Percentiles rank a stretch among this genome's conserved stretches.
Evolutionary conservation across 2,113 vertebrate genomes (phyloP).

Genomic region (Beaufortia kweichowensis): DNA sequence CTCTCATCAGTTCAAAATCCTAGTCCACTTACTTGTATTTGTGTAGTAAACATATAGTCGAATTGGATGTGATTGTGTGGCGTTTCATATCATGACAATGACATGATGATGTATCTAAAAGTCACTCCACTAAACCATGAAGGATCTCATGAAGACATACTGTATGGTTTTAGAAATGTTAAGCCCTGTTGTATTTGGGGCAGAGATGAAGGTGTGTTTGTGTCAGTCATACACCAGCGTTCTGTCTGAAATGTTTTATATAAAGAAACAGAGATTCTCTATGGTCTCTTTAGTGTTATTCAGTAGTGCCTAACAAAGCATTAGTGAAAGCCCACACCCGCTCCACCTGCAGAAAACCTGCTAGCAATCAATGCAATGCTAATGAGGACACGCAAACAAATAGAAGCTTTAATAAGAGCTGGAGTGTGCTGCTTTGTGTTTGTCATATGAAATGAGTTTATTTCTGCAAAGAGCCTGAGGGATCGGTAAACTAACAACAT

Average conservation of each 20-base stretch:
- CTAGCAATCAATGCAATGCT: conserved; percentile 38
- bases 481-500: conserved; percentile 36
- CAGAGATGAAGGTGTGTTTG: conserved; percentile 11
- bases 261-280: conserved; percentile 54
- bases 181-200: conserved; percentile 11
- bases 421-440: conserved; percentile 29
- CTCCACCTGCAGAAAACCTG: conserved; percentile 40
- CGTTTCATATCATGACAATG: too few species aligned
- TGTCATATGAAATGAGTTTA: conserved; percentile 45
- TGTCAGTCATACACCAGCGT: conserved; percentile 31
- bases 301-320: conserved; percentile 39
- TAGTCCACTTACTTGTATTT: too few species aligned
- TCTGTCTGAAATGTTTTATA: conserved; percentile 48
- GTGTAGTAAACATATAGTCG: too few species aligned
- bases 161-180: conserved; percentile 6
- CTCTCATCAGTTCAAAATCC: too few species aligned
- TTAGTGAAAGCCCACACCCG: conserved; percentile 43
- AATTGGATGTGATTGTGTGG: too few species aligned
- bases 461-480: conserved; percentile 32
- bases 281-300: conserved; percentile 36
- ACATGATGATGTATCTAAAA: too few species aligned
- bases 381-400: conserved; percentile 16
- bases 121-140: background rate
- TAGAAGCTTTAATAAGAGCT: conserved; percentile 39
- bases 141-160: background rate